Conservation (phyloP, 2,797 vertebrate genomes). For the Capromys pilorides region DNA sequence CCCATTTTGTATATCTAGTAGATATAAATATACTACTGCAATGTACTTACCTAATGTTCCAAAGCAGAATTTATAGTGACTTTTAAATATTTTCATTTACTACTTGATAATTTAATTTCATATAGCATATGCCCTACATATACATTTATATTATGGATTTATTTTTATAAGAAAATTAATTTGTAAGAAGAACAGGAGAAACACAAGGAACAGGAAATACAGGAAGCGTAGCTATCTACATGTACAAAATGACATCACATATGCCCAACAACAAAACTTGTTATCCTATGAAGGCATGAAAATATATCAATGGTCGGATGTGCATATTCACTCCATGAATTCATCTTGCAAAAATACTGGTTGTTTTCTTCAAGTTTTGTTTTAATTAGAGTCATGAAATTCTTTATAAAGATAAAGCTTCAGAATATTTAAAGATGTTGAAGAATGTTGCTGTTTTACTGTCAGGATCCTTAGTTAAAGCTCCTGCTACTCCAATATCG, state of each 20-base stretch:
- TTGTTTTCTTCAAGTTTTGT: background rate
- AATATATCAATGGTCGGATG: background rate
- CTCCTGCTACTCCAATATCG: background rate
- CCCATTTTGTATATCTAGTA: slow-evolving; percentile 19
- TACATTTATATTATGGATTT: background rate
- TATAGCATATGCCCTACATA: background rate
- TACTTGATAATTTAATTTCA: slow-evolving; percentile 15
- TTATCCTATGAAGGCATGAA: background rate
- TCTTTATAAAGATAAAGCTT: background rate
- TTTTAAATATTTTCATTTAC: background rate
- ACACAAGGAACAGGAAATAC: background rate
- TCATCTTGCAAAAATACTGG: background rate
- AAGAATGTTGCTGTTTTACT: background rate
- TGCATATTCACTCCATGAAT: background rate
- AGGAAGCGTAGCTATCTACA: background rate
- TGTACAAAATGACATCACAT: background rate
- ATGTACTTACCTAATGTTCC: background rate
- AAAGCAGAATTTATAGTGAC: background rate
- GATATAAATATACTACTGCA: background rate
- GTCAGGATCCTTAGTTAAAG: background rate
- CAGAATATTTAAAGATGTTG: background rate
- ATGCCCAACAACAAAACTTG: background rate
- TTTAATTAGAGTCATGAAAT: background rate
- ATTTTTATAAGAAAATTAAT: background rate
- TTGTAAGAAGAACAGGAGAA: background rate